Evolutionary conservation across 2,797 vertebrate species (phyloP), one percentile per base, ranked within the genome.

Genomic region (Chelonia mydas): DNA sequence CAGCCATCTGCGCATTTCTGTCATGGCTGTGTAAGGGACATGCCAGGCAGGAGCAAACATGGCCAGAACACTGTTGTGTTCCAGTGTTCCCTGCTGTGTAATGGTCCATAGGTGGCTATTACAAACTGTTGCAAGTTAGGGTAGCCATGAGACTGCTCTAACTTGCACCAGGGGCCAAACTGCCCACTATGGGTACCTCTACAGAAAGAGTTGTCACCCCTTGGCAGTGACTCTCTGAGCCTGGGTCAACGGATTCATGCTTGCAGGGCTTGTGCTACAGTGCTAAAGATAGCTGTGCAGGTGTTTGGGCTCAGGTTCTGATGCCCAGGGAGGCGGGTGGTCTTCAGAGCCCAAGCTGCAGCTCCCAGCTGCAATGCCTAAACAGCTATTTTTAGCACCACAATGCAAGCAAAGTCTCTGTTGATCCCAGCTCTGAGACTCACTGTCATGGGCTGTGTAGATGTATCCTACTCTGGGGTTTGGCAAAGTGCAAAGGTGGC

Each of bases 1-100:
- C 37, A 11, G 11, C 78, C 37, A 11, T 81, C 51, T 37, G 33
- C 45, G 28, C 33, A 49, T n/a, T 90, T 16, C 79, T 59, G 2
- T 23, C 41, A 80, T 85, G 80, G 19, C 82, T 74, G 4, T 3
- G 3, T 2, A 53, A 54, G n/a, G 77, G 16, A 59, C 77, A 3
- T 1, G 72, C 28, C 0, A 3, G 87, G 83, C 37, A 25, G 6
- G 89, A 88, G 59, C 1, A 41, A 81, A 15, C 0, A 27, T 77
- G 74, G 57, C 78, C 37, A 49, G 78, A 65, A 37, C 4, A 12
- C 31, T 47, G n/a, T 89, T 28, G 74, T 13, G 31, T 19, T 68
- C 47, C 72, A 77, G 27, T 7, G 31, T 47, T 41, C 3, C 27
- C 5, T 2, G 11, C 5, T 23, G 7, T 76, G 65, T 11, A 37